Percentiles rank a stretch among this genome's conserved stretches.
Evolutionary conservation across 92 coral and sea anemone species (phyloP).

Genomic region (Porites divaricata): DNA sequence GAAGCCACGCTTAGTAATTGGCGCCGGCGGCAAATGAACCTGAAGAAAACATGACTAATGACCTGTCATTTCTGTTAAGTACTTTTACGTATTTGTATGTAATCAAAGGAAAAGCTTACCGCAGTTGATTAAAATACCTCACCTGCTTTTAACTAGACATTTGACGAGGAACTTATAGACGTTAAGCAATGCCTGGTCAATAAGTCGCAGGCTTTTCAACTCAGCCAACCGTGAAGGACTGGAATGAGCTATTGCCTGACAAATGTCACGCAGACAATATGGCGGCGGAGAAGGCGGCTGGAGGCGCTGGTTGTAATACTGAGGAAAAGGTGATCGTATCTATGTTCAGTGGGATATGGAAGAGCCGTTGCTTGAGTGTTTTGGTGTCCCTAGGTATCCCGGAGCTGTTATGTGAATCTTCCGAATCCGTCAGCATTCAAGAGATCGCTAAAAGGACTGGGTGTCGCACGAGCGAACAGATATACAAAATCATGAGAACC

Average conservation of each 20-base stretch:
- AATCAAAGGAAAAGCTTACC: no score
- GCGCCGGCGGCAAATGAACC: no score
- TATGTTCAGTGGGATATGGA: slow-evolving; percentile 61
- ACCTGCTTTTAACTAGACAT: no score
- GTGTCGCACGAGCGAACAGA: slow-evolving; percentile 32
- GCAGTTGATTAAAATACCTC: no score
- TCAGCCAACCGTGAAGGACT: neutral
- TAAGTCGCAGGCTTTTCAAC: no score
- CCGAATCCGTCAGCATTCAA: slow-evolving; percentile 21
- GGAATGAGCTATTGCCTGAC: neutral
- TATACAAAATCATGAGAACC: slow-evolving; percentile 53
- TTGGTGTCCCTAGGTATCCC: slow-evolving; percentile 51
- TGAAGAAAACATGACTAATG: no score
- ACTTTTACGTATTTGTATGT: no score
- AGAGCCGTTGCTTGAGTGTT: slow-evolving; percentile 55
- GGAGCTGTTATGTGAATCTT: slow-evolving; percentile 37
- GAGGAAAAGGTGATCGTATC: slow-evolving; percentile 34
- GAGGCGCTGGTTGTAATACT: neutral
- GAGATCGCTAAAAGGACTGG: slow-evolving; percentile 44
- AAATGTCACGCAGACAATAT: neutral
- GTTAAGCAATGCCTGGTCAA: no score
- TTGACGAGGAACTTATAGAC: no score
- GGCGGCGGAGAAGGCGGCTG: slow-evolving; percentile 1
- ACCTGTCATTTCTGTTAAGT: no score
- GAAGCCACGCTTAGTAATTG: no score